Base-by-base conservation (phyloP, 2,888 invertebrate genomes). In the Lochmaea crataegi region DNA sequence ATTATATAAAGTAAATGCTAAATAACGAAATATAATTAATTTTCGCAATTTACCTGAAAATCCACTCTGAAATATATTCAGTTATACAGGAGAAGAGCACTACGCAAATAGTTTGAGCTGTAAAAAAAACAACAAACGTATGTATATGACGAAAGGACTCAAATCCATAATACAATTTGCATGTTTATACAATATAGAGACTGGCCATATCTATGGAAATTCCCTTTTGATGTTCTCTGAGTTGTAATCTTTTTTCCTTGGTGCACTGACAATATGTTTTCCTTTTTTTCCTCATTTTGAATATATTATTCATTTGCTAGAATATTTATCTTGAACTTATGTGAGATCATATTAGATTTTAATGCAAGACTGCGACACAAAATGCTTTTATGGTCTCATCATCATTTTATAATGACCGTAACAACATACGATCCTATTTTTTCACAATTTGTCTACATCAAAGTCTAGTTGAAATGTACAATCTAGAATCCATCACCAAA, bases 131-230 rank as follows among this genome's bases (percentile, higher is more conserved):
- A 42, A 12, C 42, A 53, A 53, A 53, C 53, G 53, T 53, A 16
- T 16, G 16, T n/a, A 53, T 53, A 53, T 53, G 53, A 16, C 16
- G 53, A 7, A 53, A 12, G 18, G 53, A 53, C 53, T 6, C 48
- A 14, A 48, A n/a, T 48, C 5, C 48, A 48, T 48, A n/a, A 48
- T n/a, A 16, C 2, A 53, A 53, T 53, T 53, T 53, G 16, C 10
- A 53, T 53, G 18, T 18, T 53, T 53, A 53, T 53, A 53, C n/a
- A 16, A 53, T 16, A 53, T 14, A 51, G 5, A n/a, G 16, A 6
- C 53, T 16, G 18, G 18, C 2, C 53, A 18, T 53, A 53, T 53
- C 51, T 53, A 53, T 53, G 51, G 51, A 53, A 53, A 53, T 53
- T 53, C 10, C 5, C 53, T 7, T 53, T 53, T 53, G 18, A 18